These are phyloP conservation scores for Malacosoma neustria DNA, from an alignment of 2,888 invertebrate species.

Conservation along the genomic window DNA sequence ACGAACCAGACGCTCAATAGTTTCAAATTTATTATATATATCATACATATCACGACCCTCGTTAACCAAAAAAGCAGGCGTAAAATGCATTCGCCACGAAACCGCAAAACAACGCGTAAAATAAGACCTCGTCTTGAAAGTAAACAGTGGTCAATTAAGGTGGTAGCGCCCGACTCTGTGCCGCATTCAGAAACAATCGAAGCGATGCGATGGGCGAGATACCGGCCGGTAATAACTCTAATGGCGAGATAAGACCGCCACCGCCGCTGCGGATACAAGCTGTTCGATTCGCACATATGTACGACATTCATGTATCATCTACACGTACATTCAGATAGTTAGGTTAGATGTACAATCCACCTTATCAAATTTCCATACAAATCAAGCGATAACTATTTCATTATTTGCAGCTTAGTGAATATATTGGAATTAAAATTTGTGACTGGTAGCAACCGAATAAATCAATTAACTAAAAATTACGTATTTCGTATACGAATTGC, in stretches of 20 bases:
- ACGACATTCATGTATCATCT: too few species aligned
- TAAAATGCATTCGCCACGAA: conserved; percentile 10
- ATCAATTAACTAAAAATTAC: too few species aligned
- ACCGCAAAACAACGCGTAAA: conserved; percentile 53
- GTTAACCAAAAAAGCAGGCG: conserved; percentile 1
- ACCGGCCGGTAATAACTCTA: conserved; percentile 70
- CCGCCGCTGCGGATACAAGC: conserved; percentile 45
- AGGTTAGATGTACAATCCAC: too few species aligned
- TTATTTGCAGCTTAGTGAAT: too few species aligned
- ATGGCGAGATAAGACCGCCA: conserved; percentile 69
- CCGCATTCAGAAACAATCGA: conserved; percentile 70
- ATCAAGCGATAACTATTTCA: too few species aligned
- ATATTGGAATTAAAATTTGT: too few species aligned
- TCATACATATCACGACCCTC: conserved; percentile 5
- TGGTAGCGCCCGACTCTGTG: conserved; percentile 56
- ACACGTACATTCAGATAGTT: too few species aligned
- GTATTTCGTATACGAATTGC: too few species aligned
- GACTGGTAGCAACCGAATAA: too few species aligned
- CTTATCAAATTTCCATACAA: too few species aligned
- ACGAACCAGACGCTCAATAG: conserved; percentile 24
- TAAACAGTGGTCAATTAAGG: conserved; percentile 73
- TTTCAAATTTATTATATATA: conserved; percentile 17
- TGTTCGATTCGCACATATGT: conserved; percentile 20
- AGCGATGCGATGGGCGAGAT: conserved; percentile 70
- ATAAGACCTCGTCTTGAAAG: conserved; percentile 59